These are phyloP conservation scores for Pardalotus punctatus DNA, from an alignment of 2,113 vertebrate species.

Conservation along the genomic window DNA sequence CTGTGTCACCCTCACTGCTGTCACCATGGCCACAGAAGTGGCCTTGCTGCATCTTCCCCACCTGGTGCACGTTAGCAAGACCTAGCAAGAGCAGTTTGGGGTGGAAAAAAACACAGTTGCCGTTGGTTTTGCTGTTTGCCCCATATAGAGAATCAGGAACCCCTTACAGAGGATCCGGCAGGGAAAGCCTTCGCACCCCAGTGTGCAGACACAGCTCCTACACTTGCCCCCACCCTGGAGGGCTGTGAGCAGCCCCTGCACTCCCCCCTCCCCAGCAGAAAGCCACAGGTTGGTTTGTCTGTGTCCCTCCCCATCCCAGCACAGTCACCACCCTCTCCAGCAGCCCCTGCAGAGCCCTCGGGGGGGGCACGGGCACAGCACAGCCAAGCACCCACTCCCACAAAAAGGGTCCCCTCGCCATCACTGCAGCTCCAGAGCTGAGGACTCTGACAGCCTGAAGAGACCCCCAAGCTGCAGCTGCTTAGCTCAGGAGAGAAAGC, in stretches of 20 bases:
- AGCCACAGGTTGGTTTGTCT: not conserved
- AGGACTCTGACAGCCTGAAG: not conserved
- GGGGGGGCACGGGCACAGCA: rapidly evolving
- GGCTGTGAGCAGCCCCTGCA: not conserved
- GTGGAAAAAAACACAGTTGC: rapidly evolving
- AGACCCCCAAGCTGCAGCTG: not conserved
- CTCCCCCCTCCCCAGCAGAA: not conserved
- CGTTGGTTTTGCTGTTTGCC: not conserved
- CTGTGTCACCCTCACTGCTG: not conserved
- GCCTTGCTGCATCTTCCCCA: not conserved
- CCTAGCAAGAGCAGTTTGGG: not conserved
- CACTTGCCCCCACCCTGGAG: rapidly evolving
- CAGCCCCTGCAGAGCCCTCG: rapidly evolving
- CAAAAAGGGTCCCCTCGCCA: rapidly evolving
- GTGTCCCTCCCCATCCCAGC: not conserved
- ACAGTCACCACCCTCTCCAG: rapidly evolving
- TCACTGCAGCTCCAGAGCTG: not conserved
- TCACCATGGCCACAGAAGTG: not conserved
- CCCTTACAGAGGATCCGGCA: rapidly evolving
- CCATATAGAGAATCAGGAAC: rapidly evolving
- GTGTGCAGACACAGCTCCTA: not conserved
- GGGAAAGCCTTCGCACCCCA: not conserved
- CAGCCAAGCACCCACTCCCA: not conserved
- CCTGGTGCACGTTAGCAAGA: not conserved
- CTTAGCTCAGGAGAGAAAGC: not conserved